phyloP scores from a whole-genome alignment of 2,797 vertebrate genomes.

The Telmatherina bonti region DNA sequence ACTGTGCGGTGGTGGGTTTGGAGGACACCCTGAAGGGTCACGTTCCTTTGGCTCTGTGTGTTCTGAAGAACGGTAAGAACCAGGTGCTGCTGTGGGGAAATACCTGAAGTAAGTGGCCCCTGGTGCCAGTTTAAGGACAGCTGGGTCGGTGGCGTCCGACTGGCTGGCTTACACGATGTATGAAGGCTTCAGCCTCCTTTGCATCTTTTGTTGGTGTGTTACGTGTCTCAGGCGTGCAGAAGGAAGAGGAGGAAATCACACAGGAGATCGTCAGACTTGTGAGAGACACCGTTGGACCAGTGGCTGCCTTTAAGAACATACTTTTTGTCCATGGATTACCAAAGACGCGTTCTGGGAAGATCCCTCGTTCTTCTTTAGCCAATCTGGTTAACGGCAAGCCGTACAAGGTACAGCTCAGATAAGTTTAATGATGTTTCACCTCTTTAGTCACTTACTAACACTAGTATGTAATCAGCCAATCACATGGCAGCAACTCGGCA shows the following conservation, averaged over 20 bases:
- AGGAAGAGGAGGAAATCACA: slow-evolving; percentile 73
- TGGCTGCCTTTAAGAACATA: slow-evolving; percentile 91
- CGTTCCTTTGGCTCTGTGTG: slow-evolving; percentile 92
- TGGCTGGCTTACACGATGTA: not conserved
- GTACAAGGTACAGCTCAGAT: slow-evolving; percentile 85
- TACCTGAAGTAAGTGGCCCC: not conserved
- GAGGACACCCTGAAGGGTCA: slow-evolving; percentile 94
- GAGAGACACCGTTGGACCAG: slow-evolving; percentile 89
- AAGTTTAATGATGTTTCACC: not conserved
- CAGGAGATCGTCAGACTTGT: slow-evolving; percentile 88
- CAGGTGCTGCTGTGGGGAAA: not conserved
- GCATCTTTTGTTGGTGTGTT: slow-evolving; percentile 4
- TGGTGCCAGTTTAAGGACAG: not conserved
- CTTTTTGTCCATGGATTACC: slow-evolving; percentile 90
- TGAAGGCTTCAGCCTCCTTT: not conserved
- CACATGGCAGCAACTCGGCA: not conserved
- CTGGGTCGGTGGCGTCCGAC: not conserved
- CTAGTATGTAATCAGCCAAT: not conserved
- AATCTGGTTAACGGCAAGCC: slow-evolving; percentile 91
- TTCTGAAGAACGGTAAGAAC: slow-evolving; percentile 88
- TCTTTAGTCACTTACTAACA: not conserved
- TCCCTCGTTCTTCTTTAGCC: slow-evolving; percentile 90
- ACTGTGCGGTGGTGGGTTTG: slow-evolving; percentile 94
- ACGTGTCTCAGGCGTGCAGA: slow-evolving; percentile 78
- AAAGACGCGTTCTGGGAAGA: slow-evolving; percentile 97